Base-by-base conservation (phyloP, 2,888 invertebrate genomes). In the Chalcosyrphus nemorum region DNA sequence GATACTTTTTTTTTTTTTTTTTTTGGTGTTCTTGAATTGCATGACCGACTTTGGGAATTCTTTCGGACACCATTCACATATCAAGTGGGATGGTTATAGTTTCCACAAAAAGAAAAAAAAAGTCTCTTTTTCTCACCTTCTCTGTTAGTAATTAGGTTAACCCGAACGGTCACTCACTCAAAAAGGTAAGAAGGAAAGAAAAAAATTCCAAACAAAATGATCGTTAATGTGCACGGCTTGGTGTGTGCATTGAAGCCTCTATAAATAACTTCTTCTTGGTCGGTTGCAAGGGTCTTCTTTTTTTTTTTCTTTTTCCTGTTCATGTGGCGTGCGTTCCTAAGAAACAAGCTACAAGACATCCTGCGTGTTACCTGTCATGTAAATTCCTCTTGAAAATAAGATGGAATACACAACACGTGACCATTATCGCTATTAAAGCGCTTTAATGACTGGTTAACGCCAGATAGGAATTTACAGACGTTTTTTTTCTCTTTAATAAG, bases 371-470 rank as follows among this genome's bases (percentile, higher is more conserved):
- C 32, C 63, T 70, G 76, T 70, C 75, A 70, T 81, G 70, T 81
- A 70, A 76, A 81, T 75, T 81, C 63, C 56, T 56, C 29, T 43
- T 38, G 15, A 11, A 75, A 68, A 61, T 70, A 52, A 70, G 50
- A 70, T 29, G 61, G 76, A 81, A 70, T 52, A 41, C 38, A 54
- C 38, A 54, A 70, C 63, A 81, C 81, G 81, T 81, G 81, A 47
- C 76, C 50, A 57, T 75, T 81, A 76, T 81, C 35, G 75, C 70
- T 76, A 74, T 81, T 70, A 75, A 81, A 56, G 63, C 24, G 63
- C n/a, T 81, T 75, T 63, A 63, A 76, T 70, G 70, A 81, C 63
- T 70, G 41, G 76, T 76, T 70, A 81, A 81, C 75, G 70, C 75
- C 81, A 70, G 61, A 15, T 7, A 52, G 61, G 50, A 75, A 81